A percentile compares a stretch with the other conserved stretches of the same genome.
Conservation (phyloP, 23 tunicate genomes). For the Trididemnum clinides region DNA sequence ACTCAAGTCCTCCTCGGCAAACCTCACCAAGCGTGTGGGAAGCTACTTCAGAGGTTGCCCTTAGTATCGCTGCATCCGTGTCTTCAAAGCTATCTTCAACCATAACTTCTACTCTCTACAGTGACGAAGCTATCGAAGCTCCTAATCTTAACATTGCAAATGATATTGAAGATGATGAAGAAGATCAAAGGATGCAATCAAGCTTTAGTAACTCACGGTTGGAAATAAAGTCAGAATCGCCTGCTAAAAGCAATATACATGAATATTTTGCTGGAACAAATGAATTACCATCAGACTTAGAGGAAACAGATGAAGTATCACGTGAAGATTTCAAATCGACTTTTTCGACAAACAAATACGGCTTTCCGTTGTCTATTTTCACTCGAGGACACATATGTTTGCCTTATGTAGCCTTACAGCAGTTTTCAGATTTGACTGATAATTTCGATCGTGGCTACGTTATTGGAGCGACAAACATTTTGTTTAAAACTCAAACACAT, state of each 20-base stretch:
- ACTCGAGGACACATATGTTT: conserved; percentile 67
- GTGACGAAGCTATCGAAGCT: conserved; percentile 6
- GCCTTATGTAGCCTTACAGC: conserved; percentile 82
- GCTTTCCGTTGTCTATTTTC: conserved; percentile 74
- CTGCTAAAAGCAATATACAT: conserved; percentile 35
- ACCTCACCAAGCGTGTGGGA: conserved; percentile 35
- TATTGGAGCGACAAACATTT: conserved; percentile 76
- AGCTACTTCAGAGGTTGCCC: conserved; percentile 44
- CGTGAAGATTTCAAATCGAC: conserved; percentile 9
- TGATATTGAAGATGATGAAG: conserved; percentile 63
- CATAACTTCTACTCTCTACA: conserved; percentile 19
- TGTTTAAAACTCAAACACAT: conserved; percentile 62
- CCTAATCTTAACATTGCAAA: neutral
- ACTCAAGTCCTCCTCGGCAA: neutral
- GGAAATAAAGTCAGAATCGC: conserved; percentile 78
- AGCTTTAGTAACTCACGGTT: conserved; percentile 65
- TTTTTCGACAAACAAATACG: conserved; percentile 37
- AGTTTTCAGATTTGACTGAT: conserved; percentile 42
- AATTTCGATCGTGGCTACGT: conserved; percentile 62
- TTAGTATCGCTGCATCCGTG: conserved; percentile 41
- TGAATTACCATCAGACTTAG: neutral
- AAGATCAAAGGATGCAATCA: conserved; percentile 35
- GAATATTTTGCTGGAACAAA: neutral
- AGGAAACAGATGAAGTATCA: neutral
- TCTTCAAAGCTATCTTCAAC: conserved; percentile 39